phyloP scores from a whole-genome alignment of 2,888 invertebrate genomes.

The Oscheius sp. region DNA sequence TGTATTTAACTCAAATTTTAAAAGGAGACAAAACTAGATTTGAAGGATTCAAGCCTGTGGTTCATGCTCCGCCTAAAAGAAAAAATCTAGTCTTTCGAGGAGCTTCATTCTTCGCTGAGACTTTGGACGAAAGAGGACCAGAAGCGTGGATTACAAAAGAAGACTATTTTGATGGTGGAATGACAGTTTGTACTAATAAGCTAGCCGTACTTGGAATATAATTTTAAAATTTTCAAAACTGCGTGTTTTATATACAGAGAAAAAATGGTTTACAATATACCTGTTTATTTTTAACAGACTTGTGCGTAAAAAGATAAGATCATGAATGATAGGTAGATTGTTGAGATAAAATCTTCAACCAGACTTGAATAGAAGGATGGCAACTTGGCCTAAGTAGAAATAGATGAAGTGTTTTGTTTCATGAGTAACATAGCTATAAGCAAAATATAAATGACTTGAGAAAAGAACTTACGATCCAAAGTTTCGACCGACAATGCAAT shows the following conservation, averaged over 20 bases:
- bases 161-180: constrained; percentile 92
- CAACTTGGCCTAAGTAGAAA: constrained; percentile 39
- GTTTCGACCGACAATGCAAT: constrained; percentile 35
- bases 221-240: background rate
- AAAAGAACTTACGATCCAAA: constrained; percentile 27
- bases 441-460: too few relatives aligned
- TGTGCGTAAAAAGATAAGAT: too few relatives aligned
- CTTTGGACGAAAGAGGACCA: constrained; percentile 91
- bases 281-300: too few relatives aligned
- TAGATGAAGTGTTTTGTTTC: constrained; percentile 45
- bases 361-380: constrained; percentile 44
- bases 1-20: constrained; percentile 92
- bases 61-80: constrained; percentile 95
- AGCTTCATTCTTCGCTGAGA: constrained; percentile 95
- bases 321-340: too few relatives aligned
- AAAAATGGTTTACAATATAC: too few relatives aligned
- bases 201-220: too few relatives aligned
- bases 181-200: constrained; percentile 75
- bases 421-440: constrained; percentile 40
- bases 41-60: constrained; percentile 97
- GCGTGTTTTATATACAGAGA: too few relatives aligned
- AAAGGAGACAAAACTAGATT: constrained; percentile 84
- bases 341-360: constrained; percentile 29
- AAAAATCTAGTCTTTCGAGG: constrained; percentile 99
- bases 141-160: constrained; percentile 92